Conservation (phyloP, 2,797 vertebrate species). For the Acomys russatus region DNA sequence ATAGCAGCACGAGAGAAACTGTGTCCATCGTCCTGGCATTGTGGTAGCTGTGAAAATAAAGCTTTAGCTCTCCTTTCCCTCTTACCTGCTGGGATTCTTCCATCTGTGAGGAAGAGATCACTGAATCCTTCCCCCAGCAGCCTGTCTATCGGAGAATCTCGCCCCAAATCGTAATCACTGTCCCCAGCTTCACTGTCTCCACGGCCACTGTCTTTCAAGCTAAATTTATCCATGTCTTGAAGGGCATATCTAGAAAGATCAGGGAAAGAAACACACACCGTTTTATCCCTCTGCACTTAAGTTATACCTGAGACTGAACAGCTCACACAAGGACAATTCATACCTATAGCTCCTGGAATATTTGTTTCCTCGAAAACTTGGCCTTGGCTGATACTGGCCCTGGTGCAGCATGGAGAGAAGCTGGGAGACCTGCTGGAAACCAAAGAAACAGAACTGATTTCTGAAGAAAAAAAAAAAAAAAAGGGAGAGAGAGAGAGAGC, state of each 20-base stretch:
- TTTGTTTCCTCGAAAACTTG: conserved; percentile 99
- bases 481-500: background rate
- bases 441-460: conserved; percentile 83
- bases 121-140: conserved; percentile 98
- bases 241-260: conserved; percentile 94
- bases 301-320: background rate
- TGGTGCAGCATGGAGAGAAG: conserved; percentile 99
- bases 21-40: conserved; percentile 70
- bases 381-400: conserved; percentile 99
- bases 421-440: conserved; percentile 98
- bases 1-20: conserved; percentile 63
- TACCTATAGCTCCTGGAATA: conserved; percentile 99
- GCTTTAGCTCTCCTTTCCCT: conserved; percentile 72
- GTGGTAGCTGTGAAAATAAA: conserved; percentile 80
- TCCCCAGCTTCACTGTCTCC: conserved; percentile 99
- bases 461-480: conserved; percentile 54
- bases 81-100: conserved; percentile 97
- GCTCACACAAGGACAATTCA: conserved; percentile 69
- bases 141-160: conserved; percentile 98
- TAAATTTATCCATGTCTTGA: conserved; percentile 99
- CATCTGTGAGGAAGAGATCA: conserved; percentile 96
- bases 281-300: conserved; percentile 3
- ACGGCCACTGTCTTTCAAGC: conserved; percentile 98
- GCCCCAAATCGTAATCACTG: conserved; percentile 98
- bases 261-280: conserved; percentile 30